Evolutionary conservation across 2,888 invertebrate species (phyloP).

Genomic region (Panopea generosa): DNA sequence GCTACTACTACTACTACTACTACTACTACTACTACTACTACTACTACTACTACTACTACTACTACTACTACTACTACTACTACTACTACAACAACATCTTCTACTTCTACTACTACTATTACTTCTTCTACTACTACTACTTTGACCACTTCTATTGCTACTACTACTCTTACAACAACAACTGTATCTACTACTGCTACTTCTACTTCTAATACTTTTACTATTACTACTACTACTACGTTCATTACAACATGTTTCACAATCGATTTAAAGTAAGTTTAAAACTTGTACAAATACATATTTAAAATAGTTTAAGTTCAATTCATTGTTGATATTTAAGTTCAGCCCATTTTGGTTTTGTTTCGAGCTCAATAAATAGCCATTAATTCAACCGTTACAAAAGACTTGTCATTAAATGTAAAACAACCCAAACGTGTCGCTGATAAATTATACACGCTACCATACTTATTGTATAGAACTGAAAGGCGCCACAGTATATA

Average conservation of each 20-base stretch:
- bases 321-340: too few relatives aligned
- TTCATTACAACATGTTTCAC: not conserved
- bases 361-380: too few relatives aligned
- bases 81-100: not conserved
- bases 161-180: not conserved
- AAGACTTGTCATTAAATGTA: too few relatives aligned
- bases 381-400: too few relatives aligned
- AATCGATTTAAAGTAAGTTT: too few relatives aligned
- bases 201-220: not conserved
- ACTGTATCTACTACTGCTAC: not conserved
- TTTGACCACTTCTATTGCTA: not conserved
- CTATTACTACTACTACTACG: constrained; percentile 1
- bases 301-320: too few relatives aligned
- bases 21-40: not conserved
- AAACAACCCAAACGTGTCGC: too few relatives aligned
- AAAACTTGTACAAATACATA: too few relatives aligned
- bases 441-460: too few relatives aligned
- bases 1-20: constrained; percentile 7
- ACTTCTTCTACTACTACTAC: constrained; percentile 4
- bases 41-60: constrained; percentile 8
- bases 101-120: constrained; percentile 5
- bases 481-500: too few relatives aligned
- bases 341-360: too few relatives aligned
- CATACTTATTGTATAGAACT: too few relatives aligned
- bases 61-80: constrained; percentile 9